Conservation (phyloP, 2,113 vertebrate genomes). For the Heptranchias perlo region DNA sequence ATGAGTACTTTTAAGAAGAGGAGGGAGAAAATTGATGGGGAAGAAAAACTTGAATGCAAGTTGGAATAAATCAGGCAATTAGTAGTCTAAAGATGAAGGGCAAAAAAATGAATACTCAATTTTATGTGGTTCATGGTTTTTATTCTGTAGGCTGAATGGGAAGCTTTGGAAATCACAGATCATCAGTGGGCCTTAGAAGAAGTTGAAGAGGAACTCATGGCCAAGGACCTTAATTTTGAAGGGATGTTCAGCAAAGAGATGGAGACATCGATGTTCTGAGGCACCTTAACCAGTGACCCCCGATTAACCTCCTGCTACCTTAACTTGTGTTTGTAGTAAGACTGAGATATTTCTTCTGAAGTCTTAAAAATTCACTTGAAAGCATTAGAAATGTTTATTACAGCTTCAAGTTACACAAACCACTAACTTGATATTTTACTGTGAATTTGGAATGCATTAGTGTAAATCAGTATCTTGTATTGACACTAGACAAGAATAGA, state of each 20-base stretch:
- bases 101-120: not conserved
- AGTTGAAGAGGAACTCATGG: slow-evolving; percentile 93
- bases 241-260: slow-evolving; percentile 95
- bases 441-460: slow-evolving; percentile 22
- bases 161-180: slow-evolving; percentile 90
- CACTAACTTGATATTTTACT: slow-evolving; percentile 18
- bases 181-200: slow-evolving; percentile 95
- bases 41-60: not conserved
- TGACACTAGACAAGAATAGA: not conserved
- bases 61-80: not conserved
- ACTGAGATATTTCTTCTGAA: slow-evolving; percentile 27
- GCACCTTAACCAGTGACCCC: not conserved
- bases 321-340: slow-evolving; percentile 29
- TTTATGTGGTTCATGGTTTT: not conserved
- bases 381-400: not conserved
- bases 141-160: slow-evolving; percentile 84
- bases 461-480: not conserved
- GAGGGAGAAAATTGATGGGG: not conserved
- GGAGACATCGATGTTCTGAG: slow-evolving; percentile 88
- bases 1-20: not conserved
- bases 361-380: slow-evolving; percentile 30
- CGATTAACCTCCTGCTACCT: not conserved
- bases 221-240: slow-evolving; percentile 88
- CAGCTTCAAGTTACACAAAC: slow-evolving; percentile 19
- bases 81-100: not conserved